Percentiles rank a stretch among this genome's conserved stretches.
Conservation (phyloP, 1,140 invertebrate species). For the Sycophaga agraensis region DNA sequence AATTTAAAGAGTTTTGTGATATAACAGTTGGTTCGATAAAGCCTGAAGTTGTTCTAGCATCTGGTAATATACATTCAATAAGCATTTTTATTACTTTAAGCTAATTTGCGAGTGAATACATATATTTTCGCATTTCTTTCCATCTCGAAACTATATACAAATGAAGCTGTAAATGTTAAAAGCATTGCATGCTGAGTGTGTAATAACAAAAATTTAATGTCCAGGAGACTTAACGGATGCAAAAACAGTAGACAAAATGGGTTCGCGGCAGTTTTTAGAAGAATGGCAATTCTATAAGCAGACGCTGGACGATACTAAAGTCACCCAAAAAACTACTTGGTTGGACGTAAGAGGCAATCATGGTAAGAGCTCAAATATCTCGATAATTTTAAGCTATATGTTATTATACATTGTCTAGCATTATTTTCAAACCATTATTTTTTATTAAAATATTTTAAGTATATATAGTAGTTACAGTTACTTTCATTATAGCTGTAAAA, state of each 20-base stretch:
- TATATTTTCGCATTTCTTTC: too few relatives aligned
- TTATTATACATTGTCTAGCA: too few relatives aligned
- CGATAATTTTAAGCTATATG: too few relatives aligned
- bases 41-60: constrained; percentile 80
- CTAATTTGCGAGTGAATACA: too few relatives aligned
- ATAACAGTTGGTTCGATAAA: constrained; percentile 72
- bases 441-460: too few relatives aligned
- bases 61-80: constrained; percentile 66
- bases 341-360: constrained; percentile 93
- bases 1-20: constrained; percentile 81
- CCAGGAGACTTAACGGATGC: constrained; percentile 88
- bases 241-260: constrained; percentile 75
- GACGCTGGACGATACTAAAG: constrained; percentile 69
- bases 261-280: constrained; percentile 77
- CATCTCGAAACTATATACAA: too few relatives aligned
- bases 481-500: too few relatives aligned
- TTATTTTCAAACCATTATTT: too few relatives aligned
- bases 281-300: constrained; percentile 85
- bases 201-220: not conserved
- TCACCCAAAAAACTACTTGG: constrained; percentile 75
- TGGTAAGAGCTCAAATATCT: constrained; percentile 70
- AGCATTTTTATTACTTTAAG: too few relatives aligned
- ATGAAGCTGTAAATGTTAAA: too few relatives aligned
- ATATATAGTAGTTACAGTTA: too few relatives aligned
- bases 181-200: too few relatives aligned